Evolutionary conservation across 2,888 invertebrate species (phyloP), one percentile per base, ranked within the genome.

Genomic region (Catocala fraxini): DNA sequence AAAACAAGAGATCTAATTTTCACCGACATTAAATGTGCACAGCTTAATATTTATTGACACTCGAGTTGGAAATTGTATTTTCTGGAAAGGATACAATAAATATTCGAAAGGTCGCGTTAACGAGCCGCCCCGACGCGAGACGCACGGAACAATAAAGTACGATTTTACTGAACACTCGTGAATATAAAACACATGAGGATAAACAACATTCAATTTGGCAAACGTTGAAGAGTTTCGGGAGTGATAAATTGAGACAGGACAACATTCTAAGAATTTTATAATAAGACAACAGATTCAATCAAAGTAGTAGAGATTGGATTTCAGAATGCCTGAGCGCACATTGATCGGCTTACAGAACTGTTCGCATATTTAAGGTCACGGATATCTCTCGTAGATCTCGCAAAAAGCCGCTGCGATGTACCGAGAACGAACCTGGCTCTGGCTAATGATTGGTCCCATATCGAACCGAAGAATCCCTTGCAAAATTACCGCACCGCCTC

Each of bases 51-150:
- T 88, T 90, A 91, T 91, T 85, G 80, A 83, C 81, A 84, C 87
- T 88, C 83, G 84, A 89, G 84, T 89, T 91, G 91, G 91, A 92
- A 91, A 92, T 91, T 91, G 91, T 92, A 89, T 91, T 89, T 92
- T 91, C 87, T 90, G 88, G 86, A 88, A 90, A 92, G 92, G 92
- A 92, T 92, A 92, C 90, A 89, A 93, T 93, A 93, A 92, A 93
- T 92, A 91, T 91, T 82, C 86, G 80, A 91, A 91, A 92, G 91
- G 92, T 92, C 90, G 92, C 90, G 92, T 92, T 93, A 93, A 93
- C 92, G 91, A 92, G 91, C 87, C 86, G 85, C 81, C 83, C 86
- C 85, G 84, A 83, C 82, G 88, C 89, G 86, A 88, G 89, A 88
- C 82, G 86, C 84, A 85, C 82, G 88, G 90, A 90, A 91, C 91